These are phyloP conservation scores for Riparia riparia DNA, from an alignment of 2,113 vertebrate species.

Conservation along the genomic window DNA sequence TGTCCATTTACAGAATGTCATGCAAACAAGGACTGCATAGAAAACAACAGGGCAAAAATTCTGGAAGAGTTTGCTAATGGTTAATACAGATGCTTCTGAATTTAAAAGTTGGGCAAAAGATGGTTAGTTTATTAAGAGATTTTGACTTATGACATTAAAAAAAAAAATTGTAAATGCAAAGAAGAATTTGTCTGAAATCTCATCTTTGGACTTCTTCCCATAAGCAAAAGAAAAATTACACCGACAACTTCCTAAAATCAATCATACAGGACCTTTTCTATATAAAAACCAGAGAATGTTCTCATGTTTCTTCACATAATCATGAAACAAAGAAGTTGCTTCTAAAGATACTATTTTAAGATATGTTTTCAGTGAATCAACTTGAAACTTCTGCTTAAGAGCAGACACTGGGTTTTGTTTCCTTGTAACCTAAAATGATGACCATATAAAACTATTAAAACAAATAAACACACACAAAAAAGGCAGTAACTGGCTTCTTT, in stretches of 20 bases:
- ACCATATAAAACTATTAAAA: not conserved
- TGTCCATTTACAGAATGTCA: not conserved
- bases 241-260: not conserved
- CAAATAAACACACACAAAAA: too few species aligned
- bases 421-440: not conserved
- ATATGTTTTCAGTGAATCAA: not conserved
- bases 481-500: not conserved
- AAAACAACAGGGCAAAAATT: not conserved
- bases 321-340: not conserved
- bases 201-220: not conserved
- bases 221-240: not conserved
- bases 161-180: not conserved
- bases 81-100: not conserved
- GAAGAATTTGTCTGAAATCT: not conserved
- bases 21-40: not conserved
- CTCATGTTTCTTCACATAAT: not conserved
- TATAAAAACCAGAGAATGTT: not conserved
- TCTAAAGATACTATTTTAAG: not conserved
- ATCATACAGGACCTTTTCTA: not conserved
- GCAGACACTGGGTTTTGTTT: not conserved
- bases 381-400: not conserved
- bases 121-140: not conserved
- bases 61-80: not conserved
- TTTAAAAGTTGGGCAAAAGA: not conserved
- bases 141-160: not conserved